Percentiles rank a stretch among this genome's conserved stretches.
These are phyloP conservation scores for Odontomachus brunneus DNA, from an alignment of 1,140 invertebrate genomes.

Conservation along the genomic window DNA sequence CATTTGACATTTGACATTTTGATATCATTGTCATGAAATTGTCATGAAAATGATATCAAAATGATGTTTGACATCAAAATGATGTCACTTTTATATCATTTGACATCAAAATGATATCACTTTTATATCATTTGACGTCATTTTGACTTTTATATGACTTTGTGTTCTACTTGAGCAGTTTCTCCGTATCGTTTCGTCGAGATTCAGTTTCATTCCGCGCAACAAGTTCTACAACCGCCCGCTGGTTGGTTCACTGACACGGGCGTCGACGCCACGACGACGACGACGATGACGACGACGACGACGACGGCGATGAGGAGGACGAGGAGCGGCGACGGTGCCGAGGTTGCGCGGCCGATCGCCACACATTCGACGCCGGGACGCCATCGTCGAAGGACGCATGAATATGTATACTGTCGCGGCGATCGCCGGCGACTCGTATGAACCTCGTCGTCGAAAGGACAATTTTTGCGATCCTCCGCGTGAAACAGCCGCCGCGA, in stretches of 20 bases:
- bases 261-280: constrained; percentile 70
- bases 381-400: constrained; percentile 84
- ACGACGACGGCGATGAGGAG: not conserved
- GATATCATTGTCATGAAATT: too few species aligned
- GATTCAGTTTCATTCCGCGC: constrained; percentile 63
- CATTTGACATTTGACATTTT: too few species aligned
- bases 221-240: constrained; percentile 81
- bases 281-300: constrained; percentile 62
- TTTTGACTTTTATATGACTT: too few species aligned
- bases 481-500: not conserved
- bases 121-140: too few species aligned
- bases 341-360: constrained; percentile 62
- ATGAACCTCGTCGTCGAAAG: constrained; percentile 49
- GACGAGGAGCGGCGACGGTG: constrained; percentile 67
- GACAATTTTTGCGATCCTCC: constrained; percentile 6
- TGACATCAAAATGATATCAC: too few species aligned
- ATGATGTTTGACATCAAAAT: too few species aligned
- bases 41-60: too few species aligned
- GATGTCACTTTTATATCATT: too few species aligned
- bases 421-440: constrained; percentile 8
- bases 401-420: constrained; percentile 81
- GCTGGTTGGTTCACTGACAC: constrained; percentile 83
- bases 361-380: constrained; percentile 82
- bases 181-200: too few species aligned
- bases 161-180: too few species aligned